Evolutionary conservation across 2,888 invertebrate genomes (phyloP), one percentile per base, ranked within the genome.

Genomic region (Drosophila robusta): DNA sequence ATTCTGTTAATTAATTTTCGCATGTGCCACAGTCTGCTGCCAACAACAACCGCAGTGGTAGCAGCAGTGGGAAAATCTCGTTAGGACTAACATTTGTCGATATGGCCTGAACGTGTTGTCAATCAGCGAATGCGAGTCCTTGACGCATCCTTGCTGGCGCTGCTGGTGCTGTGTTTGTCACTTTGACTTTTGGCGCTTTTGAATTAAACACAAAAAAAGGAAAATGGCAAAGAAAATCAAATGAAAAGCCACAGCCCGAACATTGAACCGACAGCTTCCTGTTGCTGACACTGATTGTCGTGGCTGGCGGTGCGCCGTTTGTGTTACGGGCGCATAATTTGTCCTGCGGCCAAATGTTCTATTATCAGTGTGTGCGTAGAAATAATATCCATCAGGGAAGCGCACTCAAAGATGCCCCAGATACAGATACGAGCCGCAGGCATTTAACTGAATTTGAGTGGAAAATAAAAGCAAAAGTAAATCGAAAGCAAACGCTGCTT

Each of bases 1-100:
- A 80, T 90, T 89, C 75, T 80, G 84, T 89, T 89, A 89, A 89
- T 89, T 89, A 90, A 89, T 89, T 90, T 88, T 84, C 65, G 67
- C 75, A 78, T 77, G 70, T 78, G 73, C 63, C 61, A 41, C 45
- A 46, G 4, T 1, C 36, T 16, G 12, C 14, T 8, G 18, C 16
- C 32, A 26, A 16, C 41, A 52, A 22, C 18, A 39, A 18, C 22
- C 55, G 18, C 16, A 18, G n/a, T 14, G 36, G 16, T 44, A 47
- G 36, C 24, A 50, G 18, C 26, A 52, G 34, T 29, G 24, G 29
- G 41, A 62, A 57, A 60, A 54, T 65, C 70, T 76, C 81, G 77
- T 84, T 89, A 83, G 68, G 61, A 72, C 66, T 47, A 55, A 51
- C 64, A 69, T 70, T 75, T 69, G 75, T 70, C 64, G 73, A 78